A percentile compares a stretch with the other conserved stretches of the same genome.
These are phyloP conservation scores for Rhea americana DNA, from an alignment of 2,113 vertebrate genomes.

Conservation along the genomic window DNA sequence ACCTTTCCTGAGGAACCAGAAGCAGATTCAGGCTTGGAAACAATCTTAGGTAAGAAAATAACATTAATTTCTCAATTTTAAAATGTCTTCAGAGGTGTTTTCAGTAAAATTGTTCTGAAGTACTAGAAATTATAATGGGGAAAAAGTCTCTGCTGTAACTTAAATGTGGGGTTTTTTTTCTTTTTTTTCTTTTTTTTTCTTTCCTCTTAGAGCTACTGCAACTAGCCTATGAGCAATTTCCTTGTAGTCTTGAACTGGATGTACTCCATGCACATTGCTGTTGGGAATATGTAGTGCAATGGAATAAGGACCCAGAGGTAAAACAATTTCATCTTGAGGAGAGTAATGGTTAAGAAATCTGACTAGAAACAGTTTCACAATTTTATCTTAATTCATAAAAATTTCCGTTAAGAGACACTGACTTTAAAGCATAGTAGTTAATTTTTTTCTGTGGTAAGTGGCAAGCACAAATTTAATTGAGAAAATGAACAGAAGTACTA, in stretches of 20 bases:
- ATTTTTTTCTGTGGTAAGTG: neutral
- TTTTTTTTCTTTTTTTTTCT: neutral
- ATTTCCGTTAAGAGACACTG: neutral
- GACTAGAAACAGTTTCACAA: neutral
- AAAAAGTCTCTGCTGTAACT: neutral
- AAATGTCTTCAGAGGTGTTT: neutral
- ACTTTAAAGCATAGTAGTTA: neutral
- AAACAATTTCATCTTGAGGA: neutral
- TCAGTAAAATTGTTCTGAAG: neutral
- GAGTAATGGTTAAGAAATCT: neutral
- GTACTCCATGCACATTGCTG: constrained; percentile 92
- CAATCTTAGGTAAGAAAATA: constrained; percentile 68
- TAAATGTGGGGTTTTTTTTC: neutral
- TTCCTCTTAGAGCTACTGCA: constrained; percentile 82
- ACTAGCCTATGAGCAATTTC: constrained; percentile 87
- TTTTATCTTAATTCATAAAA: neutral
- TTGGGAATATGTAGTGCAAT: constrained; percentile 97
- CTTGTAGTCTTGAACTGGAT: constrained; percentile 90
- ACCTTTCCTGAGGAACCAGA: constrained; percentile 37
- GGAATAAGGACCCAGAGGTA: constrained; percentile 98
- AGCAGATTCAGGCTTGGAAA: constrained; percentile 60
- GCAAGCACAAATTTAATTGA: neutral
- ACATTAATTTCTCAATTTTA: neutral
- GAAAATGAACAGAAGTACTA: neutral
- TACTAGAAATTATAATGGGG: neutral